Evolutionary conservation across 2,888 invertebrate genomes (phyloP).

Genomic region (Apamea anceps): DNA sequence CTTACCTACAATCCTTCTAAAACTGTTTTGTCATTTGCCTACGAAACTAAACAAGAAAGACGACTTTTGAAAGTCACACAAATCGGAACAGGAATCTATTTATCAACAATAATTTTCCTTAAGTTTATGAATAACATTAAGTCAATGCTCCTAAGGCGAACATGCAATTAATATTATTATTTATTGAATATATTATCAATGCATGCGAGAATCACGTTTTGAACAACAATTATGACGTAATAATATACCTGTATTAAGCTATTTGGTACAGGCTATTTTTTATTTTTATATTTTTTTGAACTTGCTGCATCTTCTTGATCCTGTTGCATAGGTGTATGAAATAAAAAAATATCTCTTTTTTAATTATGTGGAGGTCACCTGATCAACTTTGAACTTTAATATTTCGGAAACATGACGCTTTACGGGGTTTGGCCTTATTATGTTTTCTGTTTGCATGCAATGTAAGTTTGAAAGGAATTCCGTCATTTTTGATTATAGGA

Average conservation of each 20-base stretch:
- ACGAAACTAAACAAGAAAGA: not conserved
- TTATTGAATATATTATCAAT: not conserved
- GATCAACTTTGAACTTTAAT: too few species aligned
- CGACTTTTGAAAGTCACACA: not conserved
- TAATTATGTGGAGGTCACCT: too few species aligned
- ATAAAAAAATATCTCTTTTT: too few species aligned
- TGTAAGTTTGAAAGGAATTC: not conserved
- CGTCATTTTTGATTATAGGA: not conserved
- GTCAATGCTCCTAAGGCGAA: not conserved
- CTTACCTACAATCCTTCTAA: not conserved
- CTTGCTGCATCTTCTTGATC: too few species aligned
- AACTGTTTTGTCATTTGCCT: too few species aligned
- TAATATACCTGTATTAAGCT: not conserved
- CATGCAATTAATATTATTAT: not conserved
- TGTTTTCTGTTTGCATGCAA: too few species aligned
- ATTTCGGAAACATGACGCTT: too few species aligned
- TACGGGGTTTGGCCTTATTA: too few species aligned
- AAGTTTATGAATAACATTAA: not conserved
- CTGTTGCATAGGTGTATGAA: too few species aligned
- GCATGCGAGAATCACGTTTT: not conserved
- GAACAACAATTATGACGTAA: not conserved
- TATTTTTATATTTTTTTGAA: too few species aligned
- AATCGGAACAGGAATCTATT: not conserved
- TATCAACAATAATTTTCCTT: not conserved
- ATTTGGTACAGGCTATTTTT: too few species aligned